phyloP scores from a whole-genome alignment of 2,113 vertebrate species.

The Odocoileus virginianus region DNA sequence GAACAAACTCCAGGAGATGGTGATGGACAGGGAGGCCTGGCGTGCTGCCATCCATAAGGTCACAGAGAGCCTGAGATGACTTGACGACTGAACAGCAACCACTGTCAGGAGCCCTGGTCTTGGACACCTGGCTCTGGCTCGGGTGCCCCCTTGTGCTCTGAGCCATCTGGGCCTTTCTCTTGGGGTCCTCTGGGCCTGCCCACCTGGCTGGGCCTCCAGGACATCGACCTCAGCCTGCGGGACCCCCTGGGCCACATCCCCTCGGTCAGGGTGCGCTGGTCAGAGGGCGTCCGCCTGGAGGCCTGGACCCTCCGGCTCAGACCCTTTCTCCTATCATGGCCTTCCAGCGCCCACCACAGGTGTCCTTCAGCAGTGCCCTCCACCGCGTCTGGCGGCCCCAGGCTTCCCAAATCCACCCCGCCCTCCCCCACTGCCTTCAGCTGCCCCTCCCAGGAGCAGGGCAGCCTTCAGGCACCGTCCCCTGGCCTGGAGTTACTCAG shows the following conservation, averaged over 20 bases:
- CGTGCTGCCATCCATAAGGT: neutral
- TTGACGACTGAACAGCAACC: neutral
- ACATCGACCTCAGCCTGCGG: neutral
- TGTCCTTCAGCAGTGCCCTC: neutral
- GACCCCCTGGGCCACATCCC: neutral
- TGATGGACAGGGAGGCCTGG: neutral
- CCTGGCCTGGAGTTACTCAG: constrained; percentile 20
- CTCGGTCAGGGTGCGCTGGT: neutral
- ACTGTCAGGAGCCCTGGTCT: neutral
- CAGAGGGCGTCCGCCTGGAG: neutral
- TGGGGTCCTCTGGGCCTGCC: neutral
- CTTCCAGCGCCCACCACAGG: neutral
- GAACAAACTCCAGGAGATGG: neutral
- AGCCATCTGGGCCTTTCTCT: neutral
- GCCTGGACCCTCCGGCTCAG: neutral
- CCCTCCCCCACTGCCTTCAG: neutral
- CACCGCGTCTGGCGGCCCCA: neutral
- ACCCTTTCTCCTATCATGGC: neutral
- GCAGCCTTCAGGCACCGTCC: neutral
- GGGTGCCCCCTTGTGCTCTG: neutral
- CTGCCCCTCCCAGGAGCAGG: neutral
- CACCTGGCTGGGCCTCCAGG: neutral
- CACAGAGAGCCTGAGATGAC: neutral
- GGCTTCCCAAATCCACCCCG: neutral
- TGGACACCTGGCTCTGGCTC: neutral